Percentiles rank a stretch among this genome's conserved stretches.
phyloP scores from a whole-genome alignment of 2,888 invertebrate species.

The Eucera pruinosa region DNA sequence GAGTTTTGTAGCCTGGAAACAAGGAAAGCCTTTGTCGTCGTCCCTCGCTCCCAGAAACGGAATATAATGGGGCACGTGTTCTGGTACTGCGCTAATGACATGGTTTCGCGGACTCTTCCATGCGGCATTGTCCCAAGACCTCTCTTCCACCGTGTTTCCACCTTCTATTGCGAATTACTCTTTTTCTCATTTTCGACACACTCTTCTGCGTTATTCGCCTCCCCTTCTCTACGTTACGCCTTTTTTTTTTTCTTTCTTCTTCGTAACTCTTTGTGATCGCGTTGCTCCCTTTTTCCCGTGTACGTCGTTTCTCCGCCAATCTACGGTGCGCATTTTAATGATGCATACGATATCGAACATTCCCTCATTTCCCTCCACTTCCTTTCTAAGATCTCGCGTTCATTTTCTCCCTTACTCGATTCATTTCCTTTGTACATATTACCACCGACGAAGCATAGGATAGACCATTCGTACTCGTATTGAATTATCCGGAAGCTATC shows the following conservation, averaged over 20 bases:
- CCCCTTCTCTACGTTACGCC: too few species aligned
- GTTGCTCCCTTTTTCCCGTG: too few species aligned
- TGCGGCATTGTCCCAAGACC: conserved; percentile 64
- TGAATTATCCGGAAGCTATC: too few species aligned
- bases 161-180: conserved; percentile 28
- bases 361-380: background rate
- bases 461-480: too few species aligned
- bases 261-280: background rate
- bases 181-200: background rate
- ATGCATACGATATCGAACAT: background rate
- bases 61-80: conserved; percentile 76
- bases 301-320: background rate
- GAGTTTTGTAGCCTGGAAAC: conserved; percentile 58
- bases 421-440: too few species aligned
- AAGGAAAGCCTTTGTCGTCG: conserved; percentile 71
- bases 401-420: too few species aligned
- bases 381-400: background rate
- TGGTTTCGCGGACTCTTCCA: conserved; percentile 69
- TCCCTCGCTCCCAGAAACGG: conserved; percentile 46
- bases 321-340: background rate
- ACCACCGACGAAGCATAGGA: too few species aligned
- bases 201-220: conserved; percentile 7
- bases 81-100: conserved; percentile 70
- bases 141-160: conserved; percentile 30
- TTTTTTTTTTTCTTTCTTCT: background rate